These are phyloP conservation scores for Microplitis demolitor DNA, from an alignment of 1,140 invertebrate species.

Conservation along the genomic window DNA sequence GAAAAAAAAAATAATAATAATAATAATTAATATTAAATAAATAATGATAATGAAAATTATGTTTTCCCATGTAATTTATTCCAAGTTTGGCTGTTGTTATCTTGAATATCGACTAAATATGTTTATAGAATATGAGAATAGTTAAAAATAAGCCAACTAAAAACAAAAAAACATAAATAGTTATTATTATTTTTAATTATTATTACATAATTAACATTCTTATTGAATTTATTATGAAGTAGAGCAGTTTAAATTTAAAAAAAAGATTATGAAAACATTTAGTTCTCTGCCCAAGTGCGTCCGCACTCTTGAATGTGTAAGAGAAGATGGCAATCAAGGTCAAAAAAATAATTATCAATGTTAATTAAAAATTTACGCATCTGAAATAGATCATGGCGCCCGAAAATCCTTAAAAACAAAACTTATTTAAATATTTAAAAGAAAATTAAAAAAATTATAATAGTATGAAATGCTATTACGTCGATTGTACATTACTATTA, in stretches of 20 bases:
- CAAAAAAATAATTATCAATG: slow-evolving; percentile 22
- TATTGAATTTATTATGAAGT: not conserved
- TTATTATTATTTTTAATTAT: slow-evolving; percentile 4
- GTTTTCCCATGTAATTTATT: slow-evolving; percentile 38
- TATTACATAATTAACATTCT: not conserved
- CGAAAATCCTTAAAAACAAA: slow-evolving; percentile 3
- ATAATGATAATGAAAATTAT: slow-evolving; percentile 27
- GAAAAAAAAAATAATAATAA: no score
- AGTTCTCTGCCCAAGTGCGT: not conserved
- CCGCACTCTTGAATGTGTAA: slow-evolving; percentile 19
- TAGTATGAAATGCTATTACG: slow-evolving; percentile 30
- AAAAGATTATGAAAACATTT: not conserved
- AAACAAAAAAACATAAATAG: slow-evolving; percentile 6
- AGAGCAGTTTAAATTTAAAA: not conserved
- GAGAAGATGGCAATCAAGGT: slow-evolving; percentile 27
- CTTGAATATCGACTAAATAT: slow-evolving; percentile 31
- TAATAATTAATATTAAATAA: no score
- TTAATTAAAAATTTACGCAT: slow-evolving; percentile 16
- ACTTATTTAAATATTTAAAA: slow-evolving; percentile 25
- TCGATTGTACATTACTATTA: slow-evolving; percentile 33
- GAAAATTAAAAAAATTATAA: slow-evolving; percentile 19
- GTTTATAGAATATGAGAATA: slow-evolving; percentile 31
- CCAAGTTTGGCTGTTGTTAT: slow-evolving; percentile 36
- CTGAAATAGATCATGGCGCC: slow-evolving; percentile 23
- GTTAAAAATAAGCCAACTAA: slow-evolving; percentile 14